Evolutionary conservation across 2,113 vertebrate genomes (phyloP), one percentile per base, ranked within the genome.

Genomic region (Phaetusa simplex): DNA sequence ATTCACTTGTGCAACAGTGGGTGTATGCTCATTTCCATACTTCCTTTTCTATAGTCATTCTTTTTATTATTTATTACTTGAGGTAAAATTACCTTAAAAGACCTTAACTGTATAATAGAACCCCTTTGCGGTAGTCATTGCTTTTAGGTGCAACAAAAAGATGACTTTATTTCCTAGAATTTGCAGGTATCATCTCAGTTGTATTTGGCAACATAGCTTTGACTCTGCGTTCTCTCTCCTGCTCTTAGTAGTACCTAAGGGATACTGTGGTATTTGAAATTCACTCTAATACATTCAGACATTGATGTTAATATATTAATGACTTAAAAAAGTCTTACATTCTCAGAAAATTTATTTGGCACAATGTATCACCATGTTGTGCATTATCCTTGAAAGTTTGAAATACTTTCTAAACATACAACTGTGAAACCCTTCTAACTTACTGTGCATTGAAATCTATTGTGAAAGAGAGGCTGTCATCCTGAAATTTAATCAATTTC

Each of bases 1-100:
- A 79, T 79, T 88, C 34, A 61, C 69, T 94, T 96, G 30, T 89
- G 91, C 70, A 95, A 79, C 56, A 88, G 16, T 89, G 59, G 65
- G 55, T 59, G 82, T 81, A 67, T 32, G 24, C 27, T 88, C 5
- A 59, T 88, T 83, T 94, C 38, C n/a, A 49, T 81, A 24, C 50
- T 93, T 95, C 32, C 26, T 76, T 90, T 77, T 71, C 43, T 45
- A 5, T 66, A 73, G 49, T 27, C 22, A 72, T 49, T 49, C 15
- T 66, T 84, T 66, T 27, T 1, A 14, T 42, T 82, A 42, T 55
- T 79, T 77, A 29, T 81, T 91, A 74, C 76, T 94, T 93, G 42
- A 85, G n/a, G 21, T 59, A 83, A 92, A 86, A 81, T 92, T 66
- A 70, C 50, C 55, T 78, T 73, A 62, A 64, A 86, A 90, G 42